These are phyloP conservation scores for Odocoileus virginianus DNA, from an alignment of 2,113 vertebrate species.

Conservation along the genomic window DNA sequence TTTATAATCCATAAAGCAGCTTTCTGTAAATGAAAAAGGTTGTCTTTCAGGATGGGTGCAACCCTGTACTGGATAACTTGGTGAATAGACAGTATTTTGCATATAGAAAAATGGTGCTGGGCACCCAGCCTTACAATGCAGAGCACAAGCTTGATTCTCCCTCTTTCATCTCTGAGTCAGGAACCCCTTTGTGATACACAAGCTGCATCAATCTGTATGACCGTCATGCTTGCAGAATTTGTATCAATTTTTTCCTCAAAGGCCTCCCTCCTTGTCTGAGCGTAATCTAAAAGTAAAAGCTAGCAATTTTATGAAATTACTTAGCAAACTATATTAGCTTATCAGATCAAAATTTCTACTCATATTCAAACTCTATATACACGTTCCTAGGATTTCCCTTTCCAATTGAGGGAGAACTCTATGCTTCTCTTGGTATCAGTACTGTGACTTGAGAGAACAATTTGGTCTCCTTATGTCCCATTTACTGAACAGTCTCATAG, in stretches of 20 bases:
- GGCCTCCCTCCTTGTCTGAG: neutral
- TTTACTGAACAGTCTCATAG: neutral
- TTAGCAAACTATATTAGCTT: neutral
- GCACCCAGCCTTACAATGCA: too few relatives aligned
- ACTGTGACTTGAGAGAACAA: neutral
- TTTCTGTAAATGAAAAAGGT: neutral
- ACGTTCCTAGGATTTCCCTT: neutral
- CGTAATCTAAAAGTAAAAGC: neutral
- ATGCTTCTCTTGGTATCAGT: neutral
- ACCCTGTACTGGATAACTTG: too few relatives aligned
- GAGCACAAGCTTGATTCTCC: neutral
- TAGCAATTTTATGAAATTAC: neutral
- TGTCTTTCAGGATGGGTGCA: neutral
- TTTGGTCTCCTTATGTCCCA: neutral
- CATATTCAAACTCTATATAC: neutral
- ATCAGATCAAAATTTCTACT: neutral
- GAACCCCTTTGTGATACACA: neutral
- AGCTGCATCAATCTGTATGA: accelerated
- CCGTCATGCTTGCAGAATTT: neutral
- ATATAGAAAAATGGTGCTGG: accelerated
- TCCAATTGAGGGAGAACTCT: neutral
- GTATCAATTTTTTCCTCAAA: neutral
- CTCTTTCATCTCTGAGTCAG: neutral
- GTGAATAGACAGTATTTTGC: neutral
- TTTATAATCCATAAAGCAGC: neutral